Percentiles rank a stretch among this genome's conserved stretches.
Conservation (phyloP, 2,113 vertebrate genomes). For the Hemiprocne comata region DNA sequence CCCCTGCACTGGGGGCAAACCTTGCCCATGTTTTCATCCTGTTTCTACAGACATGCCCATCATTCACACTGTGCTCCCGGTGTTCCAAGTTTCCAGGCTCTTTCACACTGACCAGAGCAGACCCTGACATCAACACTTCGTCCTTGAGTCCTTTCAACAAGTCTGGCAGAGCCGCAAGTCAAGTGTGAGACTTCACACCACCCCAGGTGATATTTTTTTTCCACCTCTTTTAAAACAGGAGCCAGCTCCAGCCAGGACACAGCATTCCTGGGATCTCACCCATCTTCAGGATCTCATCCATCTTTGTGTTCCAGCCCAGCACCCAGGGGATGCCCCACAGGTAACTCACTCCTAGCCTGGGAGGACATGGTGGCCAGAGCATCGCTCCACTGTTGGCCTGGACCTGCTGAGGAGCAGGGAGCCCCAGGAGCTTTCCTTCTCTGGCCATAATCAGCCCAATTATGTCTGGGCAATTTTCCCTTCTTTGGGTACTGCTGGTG, state of each 20-base stretch:
- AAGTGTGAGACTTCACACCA: neutral
- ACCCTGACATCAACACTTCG: neutral
- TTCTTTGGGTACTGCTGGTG: neutral
- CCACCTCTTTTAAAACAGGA: neutral
- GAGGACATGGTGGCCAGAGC: fast-evolving
- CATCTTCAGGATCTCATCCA: neutral
- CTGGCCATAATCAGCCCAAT: constrained; percentile 10
- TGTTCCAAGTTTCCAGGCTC: fast-evolving
- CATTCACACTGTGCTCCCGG: too few species aligned
- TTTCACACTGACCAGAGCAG: fast-evolving
- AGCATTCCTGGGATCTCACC: too few species aligned
- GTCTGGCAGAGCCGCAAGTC: neutral
- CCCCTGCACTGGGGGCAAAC: neutral
- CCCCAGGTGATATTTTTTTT: neutral
- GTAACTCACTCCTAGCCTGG: neutral
- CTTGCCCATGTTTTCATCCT: neutral
- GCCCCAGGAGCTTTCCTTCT: neutral
- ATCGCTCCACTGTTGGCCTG: fast-evolving
- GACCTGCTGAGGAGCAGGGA: neutral
- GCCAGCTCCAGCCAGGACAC: fast-evolving
- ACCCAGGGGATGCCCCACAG: fast-evolving
- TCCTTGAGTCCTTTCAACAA: neutral
- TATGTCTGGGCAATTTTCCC: constrained; percentile 47
- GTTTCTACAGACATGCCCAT: neutral
- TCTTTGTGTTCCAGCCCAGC: neutral